A percentile compares a stretch with the other conserved stretches of the same genome.
Conservation (phyloP, 1,140 invertebrate species). For the Steinernema khuongi region DNA sequence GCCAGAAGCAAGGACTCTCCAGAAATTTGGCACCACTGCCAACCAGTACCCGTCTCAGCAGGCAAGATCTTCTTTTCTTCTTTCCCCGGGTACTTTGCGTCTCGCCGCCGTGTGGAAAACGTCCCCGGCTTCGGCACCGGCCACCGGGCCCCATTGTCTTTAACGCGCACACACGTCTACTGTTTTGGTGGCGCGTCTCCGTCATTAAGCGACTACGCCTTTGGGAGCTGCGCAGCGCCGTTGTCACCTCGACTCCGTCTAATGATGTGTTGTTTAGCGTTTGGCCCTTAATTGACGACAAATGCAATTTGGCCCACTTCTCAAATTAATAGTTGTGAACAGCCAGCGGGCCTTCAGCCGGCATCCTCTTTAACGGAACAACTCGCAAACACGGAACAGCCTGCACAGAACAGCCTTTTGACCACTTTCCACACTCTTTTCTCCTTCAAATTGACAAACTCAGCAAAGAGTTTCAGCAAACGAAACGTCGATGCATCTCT, state of each 20-base stretch:
- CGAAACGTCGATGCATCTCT: no score
- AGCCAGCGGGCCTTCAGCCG: background rate
- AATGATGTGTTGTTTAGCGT: slow-evolving; percentile 17
- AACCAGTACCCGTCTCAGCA: slow-evolving; percentile 6
- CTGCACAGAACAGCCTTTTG: background rate
- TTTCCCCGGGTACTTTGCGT: background rate
- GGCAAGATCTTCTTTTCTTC: background rate
- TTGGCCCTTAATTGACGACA: slow-evolving; percentile 7
- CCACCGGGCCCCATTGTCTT: background rate
- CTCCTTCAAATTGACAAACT: background rate
- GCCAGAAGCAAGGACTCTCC: background rate
- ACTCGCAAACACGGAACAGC: background rate
- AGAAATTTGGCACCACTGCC: background rate
- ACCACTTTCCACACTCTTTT: background rate
- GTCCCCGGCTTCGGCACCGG: no score
- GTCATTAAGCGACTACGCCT: background rate
- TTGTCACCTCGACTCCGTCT: slow-evolving; percentile 12
- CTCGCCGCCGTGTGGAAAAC: no score
- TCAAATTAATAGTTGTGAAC: slow-evolving; percentile 10
- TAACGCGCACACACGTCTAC: background rate
- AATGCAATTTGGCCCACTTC: slow-evolving; percentile 16
- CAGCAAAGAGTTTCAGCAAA: slow-evolving; percentile 10
- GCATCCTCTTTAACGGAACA: background rate
- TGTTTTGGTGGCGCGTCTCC: background rate
- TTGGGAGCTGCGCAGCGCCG: background rate